Base-by-base conservation (phyloP, 2,797 vertebrate genomes). In the Kryptolebias ocellatus region DNA sequence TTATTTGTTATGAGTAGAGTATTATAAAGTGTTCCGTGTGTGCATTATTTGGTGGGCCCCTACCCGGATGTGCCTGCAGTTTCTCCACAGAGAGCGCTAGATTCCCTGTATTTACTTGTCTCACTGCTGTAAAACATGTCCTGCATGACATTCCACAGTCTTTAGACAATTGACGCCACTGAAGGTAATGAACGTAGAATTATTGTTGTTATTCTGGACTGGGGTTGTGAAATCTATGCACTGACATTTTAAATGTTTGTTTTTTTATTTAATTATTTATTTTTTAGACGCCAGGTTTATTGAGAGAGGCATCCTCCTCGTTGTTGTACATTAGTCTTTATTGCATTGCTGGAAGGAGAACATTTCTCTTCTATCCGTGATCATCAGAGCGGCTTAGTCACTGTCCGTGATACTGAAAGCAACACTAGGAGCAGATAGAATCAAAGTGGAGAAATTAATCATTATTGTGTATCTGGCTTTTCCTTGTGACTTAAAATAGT, bases 381-480 rank as follows among this genome's bases (percentile, higher is more conserved):
- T 76, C 83, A 68, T 59, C 81, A 49, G 71, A 60, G 79, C 58
- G 62, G 39, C 58, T 76, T 70, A 60, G 72, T 58, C 79, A 29
- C 89, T 89, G 81, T 92, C 91, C 90, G 53, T 68, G 89, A 92
- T 92, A 52, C 91, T 93, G 92, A 92, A 92, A 73, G 72, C 74
- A 88, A 84, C 80, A 80, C 78, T 76, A 56, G 39, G 44, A 64
- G 42, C 56, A 6, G 63, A 78, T 76, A 76, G 73, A 81, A 87
- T 84, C 80, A 86, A 61, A 73, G 64, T 46, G 63, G 63, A 84
- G 77, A 84, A 62, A 76, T 58, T 42, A 66, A 65, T 66, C 80
- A 58, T 60, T 72, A 66, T 72, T 73, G 63, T 47, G 72, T 72
- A 68, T 72, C 72, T 69, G 51, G 37, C 45, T 20, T 10, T 15